A percentile compares a stretch with the other conserved stretches of the same genome.
phyloP scores from a whole-genome alignment of 2,797 vertebrate species.

The Pangasius mekongensis region DNA sequence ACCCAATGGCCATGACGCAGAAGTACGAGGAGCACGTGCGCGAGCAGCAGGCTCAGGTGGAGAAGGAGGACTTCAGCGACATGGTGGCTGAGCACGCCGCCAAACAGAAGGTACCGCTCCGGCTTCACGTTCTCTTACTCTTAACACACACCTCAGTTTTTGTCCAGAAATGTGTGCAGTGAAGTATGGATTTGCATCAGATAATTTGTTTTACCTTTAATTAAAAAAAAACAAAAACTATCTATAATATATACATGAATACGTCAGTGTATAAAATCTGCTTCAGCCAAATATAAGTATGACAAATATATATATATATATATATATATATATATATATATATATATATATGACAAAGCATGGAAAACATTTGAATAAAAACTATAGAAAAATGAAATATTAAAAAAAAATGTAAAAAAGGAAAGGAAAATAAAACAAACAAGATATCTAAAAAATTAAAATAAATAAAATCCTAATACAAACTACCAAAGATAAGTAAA shows the following conservation, averaged over 20 bases:
- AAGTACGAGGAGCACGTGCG: conserved; percentile 93
- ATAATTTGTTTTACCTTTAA: background rate
- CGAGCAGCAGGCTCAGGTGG: conserved; percentile 94
- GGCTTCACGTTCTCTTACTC: background rate
- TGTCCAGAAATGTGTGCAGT: background rate
- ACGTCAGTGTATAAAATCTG: background rate
- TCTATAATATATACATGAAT: no score
- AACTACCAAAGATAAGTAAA: background rate
- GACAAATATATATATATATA: no score
- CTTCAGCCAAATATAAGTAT: background rate
- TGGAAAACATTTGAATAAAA: background rate
- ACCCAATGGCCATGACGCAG: conserved; percentile 95
- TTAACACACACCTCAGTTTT: background rate
- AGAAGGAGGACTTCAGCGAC: conserved; percentile 96
- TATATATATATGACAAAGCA: background rate
- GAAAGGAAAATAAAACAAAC: no score
- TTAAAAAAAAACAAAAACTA: background rate
- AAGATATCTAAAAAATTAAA: no score
- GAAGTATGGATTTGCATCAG: background rate
- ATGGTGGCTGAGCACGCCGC: conserved; percentile 96
- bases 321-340: no score
- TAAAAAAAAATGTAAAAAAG: no score
- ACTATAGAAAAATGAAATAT: background rate
- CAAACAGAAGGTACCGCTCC: conserved; percentile 86
- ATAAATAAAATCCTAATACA: background rate